Conservation (phyloP, 2,113 vertebrate genomes). For the Emydocephalus ijimae region DNA sequence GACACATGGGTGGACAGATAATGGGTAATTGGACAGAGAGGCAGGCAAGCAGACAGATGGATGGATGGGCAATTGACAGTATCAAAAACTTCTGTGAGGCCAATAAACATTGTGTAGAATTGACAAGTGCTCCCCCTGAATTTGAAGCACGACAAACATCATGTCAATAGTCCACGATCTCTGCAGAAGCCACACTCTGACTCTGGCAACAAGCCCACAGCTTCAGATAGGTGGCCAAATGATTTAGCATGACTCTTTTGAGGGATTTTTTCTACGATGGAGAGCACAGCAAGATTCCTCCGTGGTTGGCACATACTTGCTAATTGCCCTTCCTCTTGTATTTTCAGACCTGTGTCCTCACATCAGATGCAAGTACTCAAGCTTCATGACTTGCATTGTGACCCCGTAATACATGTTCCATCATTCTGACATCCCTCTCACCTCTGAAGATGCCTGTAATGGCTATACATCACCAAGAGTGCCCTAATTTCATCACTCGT, state of each 20-base stretch:
- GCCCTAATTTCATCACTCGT: background rate
- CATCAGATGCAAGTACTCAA: no score
- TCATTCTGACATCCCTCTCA: background rate
- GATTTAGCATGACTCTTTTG: background rate
- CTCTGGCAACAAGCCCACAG: background rate
- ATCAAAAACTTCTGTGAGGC: background rate
- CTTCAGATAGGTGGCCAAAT: background rate
- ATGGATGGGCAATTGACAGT: background rate
- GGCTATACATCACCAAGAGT: background rate
- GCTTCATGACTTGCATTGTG: no score
- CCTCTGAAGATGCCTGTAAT: background rate
- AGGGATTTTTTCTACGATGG: background rate
- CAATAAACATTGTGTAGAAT: background rate
- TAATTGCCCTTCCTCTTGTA: background rate
- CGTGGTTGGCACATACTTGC: background rate
- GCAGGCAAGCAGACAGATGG: no score
- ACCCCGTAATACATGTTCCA: background rate
- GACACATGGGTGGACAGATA: background rate
- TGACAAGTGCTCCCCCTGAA: background rate
- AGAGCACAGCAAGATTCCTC: background rate
- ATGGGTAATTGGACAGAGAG: background rate
- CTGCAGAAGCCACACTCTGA: background rate
- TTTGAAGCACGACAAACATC: background rate
- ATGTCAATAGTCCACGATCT: background rate
- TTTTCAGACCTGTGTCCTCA: no score